Evolutionary conservation across 2,797 vertebrate species (phyloP), one percentile per base, ranked within the genome.

Genomic region (Meriones psammophilus): DNA sequence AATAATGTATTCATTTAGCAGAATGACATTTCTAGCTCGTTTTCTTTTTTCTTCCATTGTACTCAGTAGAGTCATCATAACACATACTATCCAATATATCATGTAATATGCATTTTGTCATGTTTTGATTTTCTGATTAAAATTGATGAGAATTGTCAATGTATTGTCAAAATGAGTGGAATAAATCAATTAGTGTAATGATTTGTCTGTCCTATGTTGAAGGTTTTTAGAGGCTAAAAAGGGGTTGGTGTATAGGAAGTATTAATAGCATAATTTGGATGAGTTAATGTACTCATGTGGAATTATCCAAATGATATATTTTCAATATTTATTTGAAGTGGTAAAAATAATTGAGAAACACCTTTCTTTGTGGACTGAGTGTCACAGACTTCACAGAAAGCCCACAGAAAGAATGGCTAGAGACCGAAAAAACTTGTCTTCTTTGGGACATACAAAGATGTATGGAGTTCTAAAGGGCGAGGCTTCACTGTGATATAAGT

Each of bases 251-350:
- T 6, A 7, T 2, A 83, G 24, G 7, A 30, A 15, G 1, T 68
- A 0, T 71, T 92, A 26, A 50, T 20, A 62, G 58, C 66, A 77
- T 28, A 62, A 3, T 54, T 79, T 64, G 39, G 58, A 56, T 86
- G 54, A 69, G 30, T 90, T 74, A 54, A 64, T 33, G 1, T 56
- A 56, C 5, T 79, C 33, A 64, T 42, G 26, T 42, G 42, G 54
- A 91, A 77, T 68, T 68, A 91, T 54, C 50, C 74, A 84, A 22
- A 62, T 66, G 17, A 58, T 18, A 8, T 64, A 80, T 42, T 80
- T 94, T 69, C 36, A 66, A 81, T 54, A 69, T 69, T 28, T 36
- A 79, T 28, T 91, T 96, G n/a, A 87, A 79, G 8, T 39, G 60
- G 79, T 24, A 80, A 46, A 42, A 33, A 66, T 64, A 20, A 6